phyloP scores from a whole-genome alignment of 2,797 vertebrate genomes.

The Dromococcyx pavoninus region DNA sequence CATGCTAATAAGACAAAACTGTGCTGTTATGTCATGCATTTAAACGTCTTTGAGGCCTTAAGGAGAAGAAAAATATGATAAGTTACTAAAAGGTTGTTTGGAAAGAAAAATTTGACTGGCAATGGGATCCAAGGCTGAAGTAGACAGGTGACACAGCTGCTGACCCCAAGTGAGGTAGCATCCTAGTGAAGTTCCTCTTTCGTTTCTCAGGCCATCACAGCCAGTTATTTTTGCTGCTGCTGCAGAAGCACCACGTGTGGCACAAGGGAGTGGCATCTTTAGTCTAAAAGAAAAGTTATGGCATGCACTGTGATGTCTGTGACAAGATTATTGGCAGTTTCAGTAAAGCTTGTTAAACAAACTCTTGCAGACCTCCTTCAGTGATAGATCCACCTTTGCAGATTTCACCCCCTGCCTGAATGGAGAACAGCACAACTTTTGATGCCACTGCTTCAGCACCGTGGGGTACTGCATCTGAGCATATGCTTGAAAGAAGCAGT shows the following conservation, averaged over 20 bases:
- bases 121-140: not conserved
- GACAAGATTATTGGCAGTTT: not conserved
- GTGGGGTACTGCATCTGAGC: not conserved
- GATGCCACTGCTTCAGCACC: not conserved
- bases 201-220: not conserved
- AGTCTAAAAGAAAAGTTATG: not conserved
- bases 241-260: not conserved
- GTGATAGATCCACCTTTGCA: not conserved
- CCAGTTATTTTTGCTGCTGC: not conserved
- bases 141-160: not conserved
- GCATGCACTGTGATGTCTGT: not conserved
- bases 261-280: not conserved
- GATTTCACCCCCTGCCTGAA: not conserved
- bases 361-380: not conserved
- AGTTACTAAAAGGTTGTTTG: not conserved
- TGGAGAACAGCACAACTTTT: not conserved
- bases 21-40: not conserved
- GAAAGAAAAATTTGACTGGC: not conserved
- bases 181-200: not conserved
- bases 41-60: not conserved
- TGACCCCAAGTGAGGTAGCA: not conserved
- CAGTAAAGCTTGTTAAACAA: not conserved
- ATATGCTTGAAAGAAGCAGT: not conserved
- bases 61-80: not conserved
- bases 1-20: rapidly evolving